Conservation (phyloP, 53 echinoderm and acorn worm species). For the Antedon mediterranea region DNA sequence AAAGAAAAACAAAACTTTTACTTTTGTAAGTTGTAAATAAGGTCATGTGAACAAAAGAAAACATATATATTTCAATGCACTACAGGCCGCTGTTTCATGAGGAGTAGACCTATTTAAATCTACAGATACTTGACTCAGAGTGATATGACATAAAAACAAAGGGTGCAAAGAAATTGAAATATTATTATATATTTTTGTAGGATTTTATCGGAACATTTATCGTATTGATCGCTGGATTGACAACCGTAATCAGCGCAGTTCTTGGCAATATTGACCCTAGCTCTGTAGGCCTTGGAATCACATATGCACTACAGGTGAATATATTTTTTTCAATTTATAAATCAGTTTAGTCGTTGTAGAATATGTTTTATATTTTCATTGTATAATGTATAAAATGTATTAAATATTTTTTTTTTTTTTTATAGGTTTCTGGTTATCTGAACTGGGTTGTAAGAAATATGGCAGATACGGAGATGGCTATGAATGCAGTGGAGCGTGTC, state of each 20-base stretch:
- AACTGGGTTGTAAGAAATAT: conserved; percentile 50
- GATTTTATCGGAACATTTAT: conserved; percentile 33
- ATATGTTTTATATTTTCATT: too few relatives aligned
- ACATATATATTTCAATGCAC: too few relatives aligned
- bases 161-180: background rate
- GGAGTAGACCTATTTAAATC: too few relatives aligned
- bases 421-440: conserved; percentile 49
- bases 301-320: conserved; percentile 39
- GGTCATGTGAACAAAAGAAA: too few relatives aligned
- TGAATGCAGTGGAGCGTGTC: conserved; percentile 73
- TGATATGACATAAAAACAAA: too few relatives aligned
- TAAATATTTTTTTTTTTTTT: background rate
- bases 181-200: conserved; percentile 5
- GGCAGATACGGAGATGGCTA: conserved; percentile 63
- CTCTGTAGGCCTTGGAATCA: conserved; percentile 38
- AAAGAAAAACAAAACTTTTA: too few relatives aligned
- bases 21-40: too few relatives aligned
- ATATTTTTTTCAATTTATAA: too few relatives aligned
- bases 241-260: conserved; percentile 20
- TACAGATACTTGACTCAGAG: too few relatives aligned
- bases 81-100: too few relatives aligned
- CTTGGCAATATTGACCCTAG: conserved; percentile 28
- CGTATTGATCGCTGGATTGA: conserved; percentile 26
- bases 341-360: too few relatives aligned
- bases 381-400: conserved; percentile 4